These are phyloP conservation scores for Dolichopus griseipennis DNA, from an alignment of 2,888 invertebrate genomes.

Conservation along the genomic window DNA sequence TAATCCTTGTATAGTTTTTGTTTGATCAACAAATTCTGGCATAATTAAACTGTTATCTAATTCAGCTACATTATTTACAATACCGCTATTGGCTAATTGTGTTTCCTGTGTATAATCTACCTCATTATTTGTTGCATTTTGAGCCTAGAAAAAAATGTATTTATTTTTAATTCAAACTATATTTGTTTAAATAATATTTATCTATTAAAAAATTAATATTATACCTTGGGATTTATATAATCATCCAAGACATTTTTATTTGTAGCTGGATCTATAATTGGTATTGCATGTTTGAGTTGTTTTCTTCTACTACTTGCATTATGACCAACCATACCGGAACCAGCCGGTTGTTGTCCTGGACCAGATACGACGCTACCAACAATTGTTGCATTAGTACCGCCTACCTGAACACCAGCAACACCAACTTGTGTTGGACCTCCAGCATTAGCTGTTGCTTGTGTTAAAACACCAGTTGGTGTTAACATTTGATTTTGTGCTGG, in stretches of 20 bases:
- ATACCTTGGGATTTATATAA: constrained; percentile 29
- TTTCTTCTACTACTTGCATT: constrained; percentile 26
- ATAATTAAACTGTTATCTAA: constrained; percentile 16
- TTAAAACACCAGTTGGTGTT: not conserved
- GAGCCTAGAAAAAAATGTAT: constrained; percentile 3
- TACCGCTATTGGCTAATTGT: constrained; percentile 19
- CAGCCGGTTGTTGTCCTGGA: constrained; percentile 26
- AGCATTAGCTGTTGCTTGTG: not conserved
- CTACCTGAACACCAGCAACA: not conserved
- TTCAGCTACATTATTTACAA: constrained; percentile 23
- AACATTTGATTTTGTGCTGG: not conserved
- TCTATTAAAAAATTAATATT: not conserved
- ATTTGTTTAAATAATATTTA: not conserved
- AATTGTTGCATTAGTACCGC: not conserved
- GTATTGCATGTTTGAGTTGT: constrained; percentile 37
- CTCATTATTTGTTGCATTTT: constrained; percentile 28
- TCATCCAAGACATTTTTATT: constrained; percentile 40
- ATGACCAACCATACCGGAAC: constrained; percentile 28
- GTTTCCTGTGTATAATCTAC: constrained; percentile 27
- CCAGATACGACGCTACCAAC: constrained; percentile 3
- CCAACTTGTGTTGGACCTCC: constrained; percentile 7
- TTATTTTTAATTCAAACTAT: not conserved
- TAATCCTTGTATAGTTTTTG: constrained; percentile 18
- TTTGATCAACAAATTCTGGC: constrained; percentile 21
- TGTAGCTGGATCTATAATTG: constrained; percentile 47